Evolutionary conservation across 2,113 vertebrate species (phyloP).

Genomic region (Bambusicola thoracicus): DNA sequence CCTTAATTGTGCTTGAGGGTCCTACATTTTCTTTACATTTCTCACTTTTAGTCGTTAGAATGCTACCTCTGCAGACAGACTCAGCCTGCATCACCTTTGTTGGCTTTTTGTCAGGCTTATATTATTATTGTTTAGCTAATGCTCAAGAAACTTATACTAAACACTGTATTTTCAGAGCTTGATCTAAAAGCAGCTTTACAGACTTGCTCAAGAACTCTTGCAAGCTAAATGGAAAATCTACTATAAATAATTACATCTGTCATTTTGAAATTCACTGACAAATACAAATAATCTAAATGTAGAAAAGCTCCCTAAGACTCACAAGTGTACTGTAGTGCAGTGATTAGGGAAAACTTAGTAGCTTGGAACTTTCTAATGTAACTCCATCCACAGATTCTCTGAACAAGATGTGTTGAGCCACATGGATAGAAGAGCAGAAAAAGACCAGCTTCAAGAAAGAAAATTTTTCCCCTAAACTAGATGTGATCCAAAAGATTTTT

Average conservation of each 20-base stretch:
- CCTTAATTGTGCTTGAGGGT: neutral
- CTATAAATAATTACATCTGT: neutral
- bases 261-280: neutral
- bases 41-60: neutral
- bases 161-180: neutral
- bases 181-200: slow-evolving; percentile 17
- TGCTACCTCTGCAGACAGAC: neutral
- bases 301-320: neutral
- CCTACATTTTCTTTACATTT: slow-evolving; percentile 12
- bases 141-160: neutral
- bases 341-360: neutral
- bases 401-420: neutral
- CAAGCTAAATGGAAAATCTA: neutral
- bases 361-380: neutral
- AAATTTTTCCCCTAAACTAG: neutral
- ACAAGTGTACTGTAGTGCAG: neutral
- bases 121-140: neutral
- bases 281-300: neutral
- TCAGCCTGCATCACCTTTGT: neutral
- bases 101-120: slow-evolving; percentile 3
- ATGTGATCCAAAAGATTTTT: neutral
- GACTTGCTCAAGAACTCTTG: neutral
- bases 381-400: neutral
- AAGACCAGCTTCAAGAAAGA: neutral
- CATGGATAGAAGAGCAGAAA: neutral